Percentiles rank a stretch among this genome's conserved stretches.
phyloP scores from a whole-genome alignment of 2,797 vertebrate genomes.

The Oryzias dopingdopingensis region DNA sequence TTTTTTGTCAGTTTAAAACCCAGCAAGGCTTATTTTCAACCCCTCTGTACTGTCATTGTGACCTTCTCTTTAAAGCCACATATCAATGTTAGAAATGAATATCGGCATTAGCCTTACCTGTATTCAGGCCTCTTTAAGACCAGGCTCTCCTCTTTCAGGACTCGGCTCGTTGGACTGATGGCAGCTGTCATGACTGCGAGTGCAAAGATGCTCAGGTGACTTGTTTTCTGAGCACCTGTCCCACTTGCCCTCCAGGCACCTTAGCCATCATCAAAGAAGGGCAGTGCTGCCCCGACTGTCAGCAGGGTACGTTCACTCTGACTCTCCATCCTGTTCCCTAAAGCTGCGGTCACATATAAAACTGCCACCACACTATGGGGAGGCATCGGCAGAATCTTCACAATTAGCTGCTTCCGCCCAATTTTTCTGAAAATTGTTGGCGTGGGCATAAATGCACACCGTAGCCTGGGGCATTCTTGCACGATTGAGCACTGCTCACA shows the following conservation, averaged over 20 bases:
- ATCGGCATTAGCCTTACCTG: background rate
- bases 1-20: too few relatives aligned
- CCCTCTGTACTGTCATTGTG: background rate
- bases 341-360: too few relatives aligned
- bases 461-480: too few relatives aligned
- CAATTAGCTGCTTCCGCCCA: too few relatives aligned
- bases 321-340: background rate
- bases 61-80: constrained; percentile 4
- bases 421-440: too few relatives aligned
- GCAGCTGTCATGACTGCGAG: constrained; percentile 81
- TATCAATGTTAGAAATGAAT: background rate
- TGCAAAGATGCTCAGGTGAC: constrained; percentile 76
- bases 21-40: too few relatives aligned
- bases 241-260: constrained; percentile 78
- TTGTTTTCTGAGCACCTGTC: constrained; percentile 87
- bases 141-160: constrained; percentile 47
- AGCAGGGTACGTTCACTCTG: constrained; percentile 73
- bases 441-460: too few relatives aligned
- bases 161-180: constrained; percentile 77
- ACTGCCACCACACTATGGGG: too few relatives aligned
- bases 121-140: background rate
- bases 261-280: constrained; percentile 64
- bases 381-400: too few relatives aligned
- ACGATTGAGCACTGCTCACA: too few relatives aligned
- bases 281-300: constrained; percentile 84